Conservation (phyloP, 2,797 vertebrate species). For the Sparus aurata region DNA sequence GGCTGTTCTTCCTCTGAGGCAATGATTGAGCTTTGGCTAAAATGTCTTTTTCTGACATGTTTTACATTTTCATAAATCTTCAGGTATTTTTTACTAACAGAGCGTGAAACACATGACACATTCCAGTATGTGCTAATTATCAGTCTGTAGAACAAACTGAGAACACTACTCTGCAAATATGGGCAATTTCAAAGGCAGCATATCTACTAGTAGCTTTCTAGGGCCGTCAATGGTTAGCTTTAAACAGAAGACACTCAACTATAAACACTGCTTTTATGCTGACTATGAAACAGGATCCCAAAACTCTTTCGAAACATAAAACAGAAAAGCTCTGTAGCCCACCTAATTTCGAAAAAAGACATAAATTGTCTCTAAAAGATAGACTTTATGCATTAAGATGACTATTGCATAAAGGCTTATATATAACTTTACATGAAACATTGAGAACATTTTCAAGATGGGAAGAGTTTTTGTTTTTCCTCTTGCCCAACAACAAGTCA, state of each 20-base stretch:
- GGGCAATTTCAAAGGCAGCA: constrained; percentile 29
- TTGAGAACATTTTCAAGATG: background rate
- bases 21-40: constrained; percentile 8
- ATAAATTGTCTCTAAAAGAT: background rate
- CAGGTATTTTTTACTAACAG: constrained; percentile 9
- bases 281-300: background rate
- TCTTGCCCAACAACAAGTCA: background rate
- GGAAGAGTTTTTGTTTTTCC: background rate
- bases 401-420: background rate
- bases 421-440: background rate
- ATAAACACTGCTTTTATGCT: background rate
- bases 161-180: constrained; percentile 26
- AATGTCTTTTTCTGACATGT: constrained; percentile 31
- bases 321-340: background rate
- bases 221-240: background rate
- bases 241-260: constrained; percentile 3
- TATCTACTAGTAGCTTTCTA: constrained; percentile 1
- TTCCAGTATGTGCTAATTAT: constrained; percentile 53
- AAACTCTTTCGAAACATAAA: background rate
- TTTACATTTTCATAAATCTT: constrained; percentile 24
- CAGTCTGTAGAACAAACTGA: constrained; percentile 30
- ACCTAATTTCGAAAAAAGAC: background rate
- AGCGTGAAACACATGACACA: background rate
- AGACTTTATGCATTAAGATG: background rate
- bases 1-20: constrained; percentile 13